phyloP scores from a whole-genome alignment of 1,140 invertebrate genomes.

The Hylaeus anthracinus region DNA sequence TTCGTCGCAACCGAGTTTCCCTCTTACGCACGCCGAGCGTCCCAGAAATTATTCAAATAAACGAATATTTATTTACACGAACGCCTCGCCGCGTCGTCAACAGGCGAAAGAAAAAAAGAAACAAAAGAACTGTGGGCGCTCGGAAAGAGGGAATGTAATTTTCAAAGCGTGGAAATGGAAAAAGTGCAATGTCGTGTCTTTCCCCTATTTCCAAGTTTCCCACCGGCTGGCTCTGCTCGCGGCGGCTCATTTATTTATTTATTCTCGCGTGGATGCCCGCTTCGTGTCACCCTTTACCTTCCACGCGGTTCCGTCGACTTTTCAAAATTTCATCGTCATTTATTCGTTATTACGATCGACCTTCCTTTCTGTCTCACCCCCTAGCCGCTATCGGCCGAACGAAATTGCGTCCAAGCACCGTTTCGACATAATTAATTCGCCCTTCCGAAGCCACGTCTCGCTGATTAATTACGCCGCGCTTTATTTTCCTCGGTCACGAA shows the following conservation, averaged over 20 bases:
- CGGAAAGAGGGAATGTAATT: constrained; percentile 41
- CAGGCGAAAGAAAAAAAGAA: neutral
- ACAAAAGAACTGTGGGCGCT: neutral
- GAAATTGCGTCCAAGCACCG: neutral
- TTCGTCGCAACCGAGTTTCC: neutral
- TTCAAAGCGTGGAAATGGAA: constrained; percentile 55
- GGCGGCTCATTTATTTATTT: constrained; percentile 46
- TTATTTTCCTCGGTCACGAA: constrained; percentile 28
- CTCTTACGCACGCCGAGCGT: neutral
- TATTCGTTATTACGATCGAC: constrained; percentile 41
- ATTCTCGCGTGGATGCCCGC: constrained; percentile 34
- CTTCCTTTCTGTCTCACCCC: neutral
- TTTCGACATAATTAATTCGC: constrained; percentile 38
- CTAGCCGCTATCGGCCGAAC: neutral
- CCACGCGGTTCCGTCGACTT: neutral
- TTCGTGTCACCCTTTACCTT: constrained; percentile 21
- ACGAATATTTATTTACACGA: constrained; percentile 13
- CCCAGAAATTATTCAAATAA: constrained; percentile 20
- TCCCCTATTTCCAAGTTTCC: constrained; percentile 27
- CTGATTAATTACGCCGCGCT: constrained; percentile 34
- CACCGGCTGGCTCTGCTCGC: neutral
- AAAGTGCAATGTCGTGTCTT: constrained; percentile 68
- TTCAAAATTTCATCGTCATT: constrained; percentile 49
- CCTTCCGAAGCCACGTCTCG: neutral
- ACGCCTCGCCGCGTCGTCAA: neutral